Conservation (phyloP, 92 coral and sea anemone genomes). For the Epizoanthus rinbou region DNA sequence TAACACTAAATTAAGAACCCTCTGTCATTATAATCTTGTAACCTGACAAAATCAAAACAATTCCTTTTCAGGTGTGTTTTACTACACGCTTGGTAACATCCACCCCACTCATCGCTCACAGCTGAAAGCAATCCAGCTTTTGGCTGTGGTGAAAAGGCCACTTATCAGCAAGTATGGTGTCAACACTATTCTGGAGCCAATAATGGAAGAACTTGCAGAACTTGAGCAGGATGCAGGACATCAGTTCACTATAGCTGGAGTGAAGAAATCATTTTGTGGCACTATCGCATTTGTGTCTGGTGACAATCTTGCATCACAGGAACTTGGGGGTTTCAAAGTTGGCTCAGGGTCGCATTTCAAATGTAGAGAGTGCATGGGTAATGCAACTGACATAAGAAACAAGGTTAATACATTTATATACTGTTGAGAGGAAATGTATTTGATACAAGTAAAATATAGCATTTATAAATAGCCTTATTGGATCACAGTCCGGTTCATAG, state of each 20-base stretch:
- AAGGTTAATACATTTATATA: not conserved
- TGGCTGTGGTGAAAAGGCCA: conserved; percentile 47
- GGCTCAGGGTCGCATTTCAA: conserved; percentile 28
- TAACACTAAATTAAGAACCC: too few relatives aligned
- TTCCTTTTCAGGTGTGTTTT: conserved; percentile 39
- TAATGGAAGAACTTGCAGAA: conserved; percentile 47
- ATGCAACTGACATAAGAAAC: not conserved
- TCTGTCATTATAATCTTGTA: not conserved
- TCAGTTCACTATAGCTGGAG: conserved; percentile 34
- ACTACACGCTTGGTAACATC: conserved; percentile 56
- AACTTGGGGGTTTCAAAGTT: conserved; percentile 44
- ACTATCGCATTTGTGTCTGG: conserved; percentile 41
- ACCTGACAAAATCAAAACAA: not conserved
- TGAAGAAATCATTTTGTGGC: conserved; percentile 14
- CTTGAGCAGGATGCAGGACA: conserved; percentile 44
- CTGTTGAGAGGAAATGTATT: too few relatives aligned
- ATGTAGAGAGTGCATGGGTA: conserved; percentile 39
- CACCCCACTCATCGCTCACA: conserved; percentile 47
- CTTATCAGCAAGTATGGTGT: conserved; percentile 51
- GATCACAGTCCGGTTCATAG: not conserved
- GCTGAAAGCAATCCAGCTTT: conserved; percentile 56
- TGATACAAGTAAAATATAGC: too few relatives aligned
- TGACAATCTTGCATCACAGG: conserved; percentile 45
- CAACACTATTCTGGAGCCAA: conserved; percentile 49
- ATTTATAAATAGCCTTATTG: too few relatives aligned